phyloP scores from a whole-genome alignment of 2,888 invertebrate species.

The Cinara cedri region DNA sequence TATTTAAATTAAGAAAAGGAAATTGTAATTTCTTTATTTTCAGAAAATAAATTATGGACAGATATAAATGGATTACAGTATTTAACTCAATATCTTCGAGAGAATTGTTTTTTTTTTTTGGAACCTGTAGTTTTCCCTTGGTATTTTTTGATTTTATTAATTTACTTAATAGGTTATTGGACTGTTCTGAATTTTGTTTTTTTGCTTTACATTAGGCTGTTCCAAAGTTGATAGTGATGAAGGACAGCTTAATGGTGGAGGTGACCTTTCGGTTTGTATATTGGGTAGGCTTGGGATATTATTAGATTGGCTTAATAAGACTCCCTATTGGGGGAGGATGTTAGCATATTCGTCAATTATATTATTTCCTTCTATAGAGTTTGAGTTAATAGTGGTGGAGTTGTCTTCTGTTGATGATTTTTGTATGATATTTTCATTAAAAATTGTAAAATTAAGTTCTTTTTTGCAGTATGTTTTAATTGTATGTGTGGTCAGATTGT shows the following conservation, averaged over 20 bases:
- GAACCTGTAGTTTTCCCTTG: background rate
- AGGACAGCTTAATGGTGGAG: background rate
- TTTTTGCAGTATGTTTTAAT: background rate
- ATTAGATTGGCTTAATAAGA: background rate
- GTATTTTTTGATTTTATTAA: background rate
- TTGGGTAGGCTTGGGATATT: background rate
- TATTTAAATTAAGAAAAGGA: background rate
- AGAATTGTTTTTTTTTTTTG: conserved; percentile 8
- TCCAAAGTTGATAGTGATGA: background rate
- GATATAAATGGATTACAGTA: background rate
- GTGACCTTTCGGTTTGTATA: conserved; percentile 5
- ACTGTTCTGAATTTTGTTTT: background rate
- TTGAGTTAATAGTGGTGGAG: background rate
- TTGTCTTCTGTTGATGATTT: background rate
- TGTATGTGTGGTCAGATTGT: background rate
- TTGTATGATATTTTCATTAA: background rate
- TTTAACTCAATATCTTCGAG: background rate
- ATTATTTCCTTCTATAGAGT: background rate
- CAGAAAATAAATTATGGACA: background rate
- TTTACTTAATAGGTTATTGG: background rate
- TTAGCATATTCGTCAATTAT: background rate
- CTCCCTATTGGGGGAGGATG: background rate
- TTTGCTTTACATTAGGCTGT: background rate
- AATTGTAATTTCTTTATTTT: background rate
- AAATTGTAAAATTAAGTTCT: background rate